phyloP scores from a whole-genome alignment of 2,888 invertebrate genomes.

The Nomada ruficornis region DNA sequence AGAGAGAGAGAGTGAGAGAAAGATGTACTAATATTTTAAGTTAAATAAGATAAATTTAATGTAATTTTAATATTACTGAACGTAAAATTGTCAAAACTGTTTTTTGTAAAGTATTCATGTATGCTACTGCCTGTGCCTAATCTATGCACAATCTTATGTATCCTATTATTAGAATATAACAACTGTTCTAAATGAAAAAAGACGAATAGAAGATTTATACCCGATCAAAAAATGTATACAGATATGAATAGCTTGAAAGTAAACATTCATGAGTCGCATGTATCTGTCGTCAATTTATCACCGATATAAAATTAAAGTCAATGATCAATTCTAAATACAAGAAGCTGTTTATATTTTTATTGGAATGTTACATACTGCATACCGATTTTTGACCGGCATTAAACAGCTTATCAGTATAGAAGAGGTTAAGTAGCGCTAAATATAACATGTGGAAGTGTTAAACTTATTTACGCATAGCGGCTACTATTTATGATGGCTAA shows the following conservation, averaged over 20 bases:
- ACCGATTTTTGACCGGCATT: neutral
- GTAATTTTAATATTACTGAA: neutral
- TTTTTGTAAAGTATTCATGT: slow-evolving; percentile 10
- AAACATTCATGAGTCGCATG: neutral
- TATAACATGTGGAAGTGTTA: neutral
- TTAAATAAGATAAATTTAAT: neutral
- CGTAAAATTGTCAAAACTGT: neutral
- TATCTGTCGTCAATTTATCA: neutral
- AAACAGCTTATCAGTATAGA: too few relatives aligned
- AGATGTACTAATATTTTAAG: slow-evolving; percentile 6
- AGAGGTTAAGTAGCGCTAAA: neutral
- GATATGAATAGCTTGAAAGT: neutral
- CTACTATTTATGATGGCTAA: neutral
- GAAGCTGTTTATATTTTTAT: neutral
- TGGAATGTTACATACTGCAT: neutral
- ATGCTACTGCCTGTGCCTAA: neutral
- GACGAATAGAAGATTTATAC: neutral
- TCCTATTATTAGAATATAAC: neutral
- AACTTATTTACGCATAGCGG: neutral
- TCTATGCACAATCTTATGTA: neutral
- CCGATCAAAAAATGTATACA: neutral
- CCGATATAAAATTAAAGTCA: neutral
- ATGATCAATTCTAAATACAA: neutral
- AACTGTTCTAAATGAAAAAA: neutral
- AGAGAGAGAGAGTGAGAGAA: too few relatives aligned